Percentiles rank a stretch among this genome's conserved stretches.
Evolutionary conservation across 2,888 invertebrate genomes (phyloP).

Genomic region (Parnassius glacialis): DNA sequence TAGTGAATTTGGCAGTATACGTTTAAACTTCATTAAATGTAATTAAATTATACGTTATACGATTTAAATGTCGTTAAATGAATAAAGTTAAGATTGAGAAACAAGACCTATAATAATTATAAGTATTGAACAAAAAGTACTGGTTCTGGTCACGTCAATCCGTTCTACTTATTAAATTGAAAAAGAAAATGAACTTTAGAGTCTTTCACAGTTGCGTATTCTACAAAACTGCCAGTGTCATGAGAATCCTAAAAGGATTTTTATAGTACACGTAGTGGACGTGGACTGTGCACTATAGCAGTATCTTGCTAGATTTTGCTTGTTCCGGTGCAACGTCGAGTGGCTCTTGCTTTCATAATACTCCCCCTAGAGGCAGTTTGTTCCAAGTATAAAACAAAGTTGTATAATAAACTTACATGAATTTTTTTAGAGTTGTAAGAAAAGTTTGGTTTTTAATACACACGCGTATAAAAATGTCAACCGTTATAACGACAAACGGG

Average conservation of each 20-base stretch:
- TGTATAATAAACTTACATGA: not conserved
- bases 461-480: slow-evolving; percentile 7
- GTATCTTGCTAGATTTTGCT: slow-evolving; percentile 35
- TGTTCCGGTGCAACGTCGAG: slow-evolving; percentile 39
- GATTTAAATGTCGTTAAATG: too few relatives aligned
- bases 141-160: not conserved
- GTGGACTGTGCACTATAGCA: slow-evolving; percentile 27
- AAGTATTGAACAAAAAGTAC: too few relatives aligned
- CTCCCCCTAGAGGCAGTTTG: slow-evolving; percentile 27
- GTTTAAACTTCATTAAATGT: too few relatives aligned
- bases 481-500: slow-evolving; percentile 23
- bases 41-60: too few relatives aligned
- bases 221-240: not conserved
- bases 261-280: not conserved
- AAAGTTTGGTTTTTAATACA: too few relatives aligned
- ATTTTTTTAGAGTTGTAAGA: too few relatives aligned
- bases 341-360: slow-evolving; percentile 40
- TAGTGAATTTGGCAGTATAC: too few relatives aligned
- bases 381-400: slow-evolving; percentile 15
- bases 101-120: too few relatives aligned
- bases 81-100: too few relatives aligned
- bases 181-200: not conserved
- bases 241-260: slow-evolving; percentile 7
- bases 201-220: not conserved
- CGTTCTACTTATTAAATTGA: not conserved